phyloP scores from a whole-genome alignment of 2,797 vertebrate species.

The Xyrichtys novacula region DNA sequence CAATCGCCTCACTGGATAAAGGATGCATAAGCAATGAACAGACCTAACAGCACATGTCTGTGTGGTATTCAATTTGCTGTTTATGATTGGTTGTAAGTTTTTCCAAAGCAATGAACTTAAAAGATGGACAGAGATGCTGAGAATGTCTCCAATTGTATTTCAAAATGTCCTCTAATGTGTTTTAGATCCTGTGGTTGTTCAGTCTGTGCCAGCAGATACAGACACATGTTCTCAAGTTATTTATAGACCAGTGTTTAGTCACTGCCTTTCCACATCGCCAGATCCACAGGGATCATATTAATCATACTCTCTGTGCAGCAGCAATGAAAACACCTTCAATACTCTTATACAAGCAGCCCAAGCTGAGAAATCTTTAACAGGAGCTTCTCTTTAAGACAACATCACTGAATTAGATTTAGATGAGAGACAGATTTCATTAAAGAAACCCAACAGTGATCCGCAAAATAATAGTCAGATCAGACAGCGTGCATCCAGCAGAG shows the following conservation, averaged over 20 bases:
- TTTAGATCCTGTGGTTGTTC: conserved; percentile 32
- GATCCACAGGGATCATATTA: neutral
- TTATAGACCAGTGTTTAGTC: conserved; percentile 41
- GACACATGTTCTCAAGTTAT: conserved; percentile 24
- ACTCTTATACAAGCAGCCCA: neutral
- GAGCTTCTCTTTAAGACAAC: neutral
- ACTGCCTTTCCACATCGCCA: neutral
- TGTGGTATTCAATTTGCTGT: conserved; percentile 1
- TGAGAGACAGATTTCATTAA: too few relatives aligned
- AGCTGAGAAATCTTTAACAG: too few relatives aligned
- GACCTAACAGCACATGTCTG: neutral
- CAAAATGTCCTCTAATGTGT: conserved; percentile 5
- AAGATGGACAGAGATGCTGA: neutral
- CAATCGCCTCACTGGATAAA: conserved; percentile 15
- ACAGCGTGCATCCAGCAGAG: conserved; percentile 41
- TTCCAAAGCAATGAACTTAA: neutral
- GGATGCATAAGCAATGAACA: neutral
- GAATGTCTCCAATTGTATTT: conserved; percentile 9
- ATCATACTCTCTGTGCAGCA: conserved; percentile 7
- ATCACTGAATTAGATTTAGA: too few relatives aligned
- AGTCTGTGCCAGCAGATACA: conserved; percentile 16
- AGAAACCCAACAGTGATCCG: neutral
- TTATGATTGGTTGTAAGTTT: neutral
- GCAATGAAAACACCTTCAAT: neutral
- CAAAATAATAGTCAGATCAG: conserved; percentile 35